Conservation (phyloP, 2,797 vertebrate genomes). For the Malurus splendens region DNA sequence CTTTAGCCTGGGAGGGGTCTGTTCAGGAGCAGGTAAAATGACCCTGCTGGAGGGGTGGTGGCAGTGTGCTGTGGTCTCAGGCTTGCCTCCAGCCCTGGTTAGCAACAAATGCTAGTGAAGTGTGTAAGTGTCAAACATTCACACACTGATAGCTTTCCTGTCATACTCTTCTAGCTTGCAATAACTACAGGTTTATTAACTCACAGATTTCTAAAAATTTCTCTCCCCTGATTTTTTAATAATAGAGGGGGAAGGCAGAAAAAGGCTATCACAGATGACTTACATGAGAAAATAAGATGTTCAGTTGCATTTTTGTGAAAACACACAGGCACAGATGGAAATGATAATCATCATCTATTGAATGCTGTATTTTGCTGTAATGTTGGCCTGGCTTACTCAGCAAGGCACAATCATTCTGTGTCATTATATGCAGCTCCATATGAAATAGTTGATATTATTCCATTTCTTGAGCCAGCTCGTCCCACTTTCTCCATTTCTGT, state of each 20-base stretch:
- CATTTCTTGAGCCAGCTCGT: background rate
- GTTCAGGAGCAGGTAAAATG: background rate
- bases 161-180: background rate
- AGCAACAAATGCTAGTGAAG: background rate
- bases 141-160: rapidly evolving
- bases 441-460: background rate
- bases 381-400: background rate
- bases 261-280: background rate
- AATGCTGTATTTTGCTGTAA: background rate
- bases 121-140: background rate
- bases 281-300: background rate
- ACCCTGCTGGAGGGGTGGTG: background rate
- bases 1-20: background rate
- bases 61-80: background rate
- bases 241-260: background rate
- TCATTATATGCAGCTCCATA: background rate
- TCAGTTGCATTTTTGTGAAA: background rate
- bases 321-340: background rate
- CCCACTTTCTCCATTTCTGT: background rate
- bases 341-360: background rate
- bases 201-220: background rate
- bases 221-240: background rate
- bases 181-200: background rate
- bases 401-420: background rate
- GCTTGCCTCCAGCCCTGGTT: background rate